Evolutionary conservation across 1,140 invertebrate genomes (phyloP), one percentile per base, ranked within the genome.

Genomic region (Colletes latitarsis): DNA sequence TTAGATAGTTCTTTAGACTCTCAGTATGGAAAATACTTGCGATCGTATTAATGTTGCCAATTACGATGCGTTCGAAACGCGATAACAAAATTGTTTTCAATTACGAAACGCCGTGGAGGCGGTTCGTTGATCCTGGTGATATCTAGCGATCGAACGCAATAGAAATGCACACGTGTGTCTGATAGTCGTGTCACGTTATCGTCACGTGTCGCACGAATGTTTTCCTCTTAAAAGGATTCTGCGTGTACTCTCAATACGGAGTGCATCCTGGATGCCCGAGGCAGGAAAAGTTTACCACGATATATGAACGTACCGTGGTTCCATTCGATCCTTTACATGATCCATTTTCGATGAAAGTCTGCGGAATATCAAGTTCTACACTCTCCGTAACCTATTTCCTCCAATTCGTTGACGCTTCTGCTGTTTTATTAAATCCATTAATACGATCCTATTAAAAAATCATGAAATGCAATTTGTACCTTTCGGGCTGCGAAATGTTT

Each of bases 101-200:
- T 46, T 19, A 39, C 57, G 41, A 75, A 80, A 78, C 71, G 70
- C 39, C 49, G 62, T 64, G 19, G 57, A 10, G 12, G n/a, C 46
- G 19, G 30, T 67, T 53, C 53, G 49, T 73, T 55, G 53, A 77
- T 62, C 14, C 5, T 49, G 1, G 8, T 62, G 46, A 41, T 72
- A 62, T 52, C 41, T 10, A 17, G 39, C 39, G 58, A 64, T 73
- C 19, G 39, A 62, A 19, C 19, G 53, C 53, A 55, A 75, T 71
- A 78, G 84, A 88, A 81, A 82, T 75, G 74, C 73, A 69, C 69
- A 67, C 79, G 73, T 86, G 84, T 67, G 67, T 4, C 46, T 77
- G 77, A 86, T 85, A 92, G 86, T 90, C 89, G 83, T 88, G 89
- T 91, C 90, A 92, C 90, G 89, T 91, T 91, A 91, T 91, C 86